Conservation (phyloP, 1,140 invertebrate genomes). For the Drosophila prosaltans region DNA sequence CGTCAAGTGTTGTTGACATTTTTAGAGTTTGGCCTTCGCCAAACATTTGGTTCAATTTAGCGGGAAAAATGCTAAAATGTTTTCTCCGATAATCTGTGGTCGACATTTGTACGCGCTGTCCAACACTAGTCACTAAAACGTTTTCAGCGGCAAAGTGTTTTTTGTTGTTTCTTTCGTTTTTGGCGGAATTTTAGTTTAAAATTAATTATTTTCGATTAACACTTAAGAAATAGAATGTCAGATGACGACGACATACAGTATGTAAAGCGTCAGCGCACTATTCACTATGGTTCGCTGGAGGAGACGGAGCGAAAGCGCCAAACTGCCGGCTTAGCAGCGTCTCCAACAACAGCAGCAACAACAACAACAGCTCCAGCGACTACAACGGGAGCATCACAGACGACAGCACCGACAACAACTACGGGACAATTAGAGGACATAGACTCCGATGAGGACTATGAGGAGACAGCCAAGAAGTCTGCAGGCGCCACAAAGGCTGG, state of each 20-base stretch:
- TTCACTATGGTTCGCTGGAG: slow-evolving; percentile 95
- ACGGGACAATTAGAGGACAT: slow-evolving; percentile 76
- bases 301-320: slow-evolving; percentile 88
- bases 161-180: slow-evolving; percentile 77
- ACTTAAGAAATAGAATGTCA: slow-evolving; percentile 87
- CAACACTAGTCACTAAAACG: slow-evolving; percentile 51
- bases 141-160: slow-evolving; percentile 56
- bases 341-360: slow-evolving; percentile 35
- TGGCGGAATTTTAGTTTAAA: slow-evolving; percentile 76
- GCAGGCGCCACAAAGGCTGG: slow-evolving; percentile 63
- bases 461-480: slow-evolving; percentile 75
- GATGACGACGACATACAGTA: slow-evolving; percentile 93
- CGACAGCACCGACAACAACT: slow-evolving; percentile 43
- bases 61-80: background rate
- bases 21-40: too few species aligned
- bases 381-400: background rate
- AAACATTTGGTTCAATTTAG: background rate
- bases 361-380: slow-evolving; percentile 58
- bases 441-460: slow-evolving; percentile 84
- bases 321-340: slow-evolving; percentile 81
- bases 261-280: slow-evolving; percentile 89
- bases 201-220: slow-evolving; percentile 62
- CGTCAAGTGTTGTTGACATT: too few species aligned
- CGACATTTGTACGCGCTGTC: background rate
- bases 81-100: background rate